Evolutionary conservation across 2,113 vertebrate species (phyloP).

Genomic region (Toxotes jaculatrix): DNA sequence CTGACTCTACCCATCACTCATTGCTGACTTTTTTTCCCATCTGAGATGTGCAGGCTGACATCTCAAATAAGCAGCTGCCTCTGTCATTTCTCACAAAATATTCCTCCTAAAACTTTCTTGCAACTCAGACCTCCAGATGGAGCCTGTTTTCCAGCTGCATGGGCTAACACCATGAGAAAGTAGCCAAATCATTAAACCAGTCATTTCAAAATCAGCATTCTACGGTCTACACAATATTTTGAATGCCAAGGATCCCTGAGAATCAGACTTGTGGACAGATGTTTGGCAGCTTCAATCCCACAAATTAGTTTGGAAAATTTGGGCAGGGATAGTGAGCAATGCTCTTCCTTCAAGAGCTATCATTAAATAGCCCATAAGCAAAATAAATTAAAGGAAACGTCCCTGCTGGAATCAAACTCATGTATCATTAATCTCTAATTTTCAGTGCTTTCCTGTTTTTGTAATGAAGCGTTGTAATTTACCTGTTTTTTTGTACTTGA

Average conservation of each 20-base stretch:
- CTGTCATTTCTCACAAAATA: constrained; percentile 39
- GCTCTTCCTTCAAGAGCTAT: constrained; percentile 7
- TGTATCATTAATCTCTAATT: background rate
- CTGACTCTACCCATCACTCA: constrained; percentile 30
- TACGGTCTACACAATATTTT: background rate
- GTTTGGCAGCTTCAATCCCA: constrained; percentile 10
- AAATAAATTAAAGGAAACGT: constrained; percentile 7
- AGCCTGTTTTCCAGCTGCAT: constrained; percentile 19
- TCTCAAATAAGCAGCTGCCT: constrained; percentile 29
- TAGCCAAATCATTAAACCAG: constrained; percentile 13
- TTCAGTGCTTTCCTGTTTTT: constrained; percentile 10
- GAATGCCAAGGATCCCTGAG: constrained; percentile 29
- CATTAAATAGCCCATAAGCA: background rate
- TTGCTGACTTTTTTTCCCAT: constrained; percentile 13
- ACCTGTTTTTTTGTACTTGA: background rate
- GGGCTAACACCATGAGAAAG: background rate
- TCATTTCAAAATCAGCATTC: constrained; percentile 13
- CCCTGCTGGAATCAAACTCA: background rate
- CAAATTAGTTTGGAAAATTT: constrained; percentile 25
- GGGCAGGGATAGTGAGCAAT: background rate
- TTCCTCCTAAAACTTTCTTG: constrained; percentile 11
- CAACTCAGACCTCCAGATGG: background rate
- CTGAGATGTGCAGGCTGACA: constrained; percentile 31
- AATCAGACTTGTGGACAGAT: constrained; percentile 36
- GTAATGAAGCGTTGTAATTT: background rate